These are phyloP conservation scores for Aethes cnicana DNA, from an alignment of 2,888 invertebrate genomes.

Conservation along the genomic window DNA sequence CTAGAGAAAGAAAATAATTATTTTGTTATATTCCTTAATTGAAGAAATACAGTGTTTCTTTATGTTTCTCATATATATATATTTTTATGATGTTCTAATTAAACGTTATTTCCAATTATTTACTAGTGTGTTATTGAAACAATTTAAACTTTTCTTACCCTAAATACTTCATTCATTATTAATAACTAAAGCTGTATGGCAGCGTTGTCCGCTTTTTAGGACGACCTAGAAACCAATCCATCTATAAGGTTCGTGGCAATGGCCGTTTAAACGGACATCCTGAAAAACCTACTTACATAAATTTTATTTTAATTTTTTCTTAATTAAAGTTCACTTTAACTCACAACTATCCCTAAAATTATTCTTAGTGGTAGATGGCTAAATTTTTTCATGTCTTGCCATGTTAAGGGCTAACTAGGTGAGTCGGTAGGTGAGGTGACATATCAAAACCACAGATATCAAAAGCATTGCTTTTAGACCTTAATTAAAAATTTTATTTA, in stretches of 20 bases:
- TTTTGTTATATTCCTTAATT: too few species aligned
- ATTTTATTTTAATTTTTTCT: not conserved
- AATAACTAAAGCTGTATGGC: not conserved
- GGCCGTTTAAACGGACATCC: slow-evolving; percentile 3
- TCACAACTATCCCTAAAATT: not conserved
- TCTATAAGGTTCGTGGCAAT: not conserved
- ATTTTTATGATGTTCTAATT: not conserved
- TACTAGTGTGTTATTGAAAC: not conserved
- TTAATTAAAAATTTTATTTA: too few species aligned
- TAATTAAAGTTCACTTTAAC: not conserved
- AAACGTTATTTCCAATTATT: not conserved
- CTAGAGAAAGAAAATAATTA: too few species aligned
- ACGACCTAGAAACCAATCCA: not conserved
- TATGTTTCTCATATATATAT: not conserved
- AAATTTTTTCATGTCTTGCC: not conserved
- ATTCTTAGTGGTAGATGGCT: not conserved
- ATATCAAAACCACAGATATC: too few species aligned
- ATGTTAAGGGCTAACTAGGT: not conserved
- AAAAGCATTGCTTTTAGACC: too few species aligned
- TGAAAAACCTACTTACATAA: slow-evolving; percentile 1
- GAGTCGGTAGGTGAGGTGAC: too few species aligned
- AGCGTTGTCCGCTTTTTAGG: slow-evolving; percentile 2
- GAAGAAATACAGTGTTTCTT: too few species aligned
- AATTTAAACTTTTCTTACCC: not conserved
- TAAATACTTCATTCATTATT: not conserved